Percentiles rank a stretch among this genome's conserved stretches.
Evolutionary conservation across 2,797 vertebrate genomes (phyloP).

Genomic region (Anguilla anguilla): DNA sequence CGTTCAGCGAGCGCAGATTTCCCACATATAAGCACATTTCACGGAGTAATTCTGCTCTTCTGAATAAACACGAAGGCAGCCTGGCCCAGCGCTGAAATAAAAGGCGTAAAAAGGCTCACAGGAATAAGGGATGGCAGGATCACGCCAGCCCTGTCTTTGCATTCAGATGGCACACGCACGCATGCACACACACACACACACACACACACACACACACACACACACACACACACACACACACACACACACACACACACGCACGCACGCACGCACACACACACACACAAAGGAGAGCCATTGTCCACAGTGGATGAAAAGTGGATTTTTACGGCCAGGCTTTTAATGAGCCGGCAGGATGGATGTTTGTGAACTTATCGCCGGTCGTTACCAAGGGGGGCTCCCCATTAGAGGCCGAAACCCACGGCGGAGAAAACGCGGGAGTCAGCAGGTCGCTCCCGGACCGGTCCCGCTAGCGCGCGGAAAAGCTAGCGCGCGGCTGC

Average conservation of each 20-base stretch:
- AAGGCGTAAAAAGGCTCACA: background rate
- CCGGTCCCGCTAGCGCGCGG: background rate
- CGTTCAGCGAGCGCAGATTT: background rate
- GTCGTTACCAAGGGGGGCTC: background rate
- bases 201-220: background rate
- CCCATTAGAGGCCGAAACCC: background rate
- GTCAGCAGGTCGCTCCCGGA: background rate
- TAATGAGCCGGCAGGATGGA: constrained; percentile 11
- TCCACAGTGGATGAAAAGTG: background rate
- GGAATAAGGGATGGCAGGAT: background rate
- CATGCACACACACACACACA: background rate
- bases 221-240: too few relatives aligned
- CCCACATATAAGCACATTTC: background rate
- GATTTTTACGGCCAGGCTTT: background rate
- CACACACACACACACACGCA: background rate
- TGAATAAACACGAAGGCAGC: background rate
- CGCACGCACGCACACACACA: too few relatives aligned
- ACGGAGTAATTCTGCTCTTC: background rate
- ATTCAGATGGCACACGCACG: background rate
- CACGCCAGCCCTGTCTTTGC: background rate
- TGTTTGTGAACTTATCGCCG: constrained; percentile 20
- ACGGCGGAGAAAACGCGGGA: background rate
- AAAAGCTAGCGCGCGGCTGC: background rate
- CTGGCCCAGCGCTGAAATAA: background rate
- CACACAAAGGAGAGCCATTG: constrained; percentile 9